phyloP scores from a whole-genome alignment of 92 coral and sea anemone species.

The Metridium senile region DNA sequence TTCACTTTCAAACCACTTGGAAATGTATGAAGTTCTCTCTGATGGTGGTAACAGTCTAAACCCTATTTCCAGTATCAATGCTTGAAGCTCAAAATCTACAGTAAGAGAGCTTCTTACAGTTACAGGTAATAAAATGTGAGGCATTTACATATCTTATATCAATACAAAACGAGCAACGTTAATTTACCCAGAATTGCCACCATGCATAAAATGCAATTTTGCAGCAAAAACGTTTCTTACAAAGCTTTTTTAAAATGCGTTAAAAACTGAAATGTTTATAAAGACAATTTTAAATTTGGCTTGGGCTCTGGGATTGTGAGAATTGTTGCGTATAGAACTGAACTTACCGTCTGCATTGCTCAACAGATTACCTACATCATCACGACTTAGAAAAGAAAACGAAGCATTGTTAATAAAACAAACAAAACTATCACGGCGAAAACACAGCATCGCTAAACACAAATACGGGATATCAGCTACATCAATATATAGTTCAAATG shows the following conservation, averaged over 20 bases:
- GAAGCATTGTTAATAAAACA: not conserved
- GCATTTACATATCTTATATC: no score
- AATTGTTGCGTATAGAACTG: not conserved
- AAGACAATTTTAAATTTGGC: not conserved
- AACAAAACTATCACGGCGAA: not conserved
- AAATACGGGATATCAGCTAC: no score
- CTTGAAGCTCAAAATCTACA: slow-evolving; percentile 72
- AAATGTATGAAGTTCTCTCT: slow-evolving; percentile 33
- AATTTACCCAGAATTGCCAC: no score
- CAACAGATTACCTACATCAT: slow-evolving; percentile 37
- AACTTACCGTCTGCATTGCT: slow-evolving; percentile 48
- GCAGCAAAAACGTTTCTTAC: no score
- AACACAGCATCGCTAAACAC: not conserved
- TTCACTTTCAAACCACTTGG: slow-evolving; percentile 31
- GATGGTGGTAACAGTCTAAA: slow-evolving; percentile 49
- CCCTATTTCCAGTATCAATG: slow-evolving; percentile 55
- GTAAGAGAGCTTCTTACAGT: no score
- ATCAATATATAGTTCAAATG: no score
- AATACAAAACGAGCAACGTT: no score
- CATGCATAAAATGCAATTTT: no score
- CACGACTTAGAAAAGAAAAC: slow-evolving; percentile 27
- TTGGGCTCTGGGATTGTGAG: not conserved
- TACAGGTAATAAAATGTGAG: no score
- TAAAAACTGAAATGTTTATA: no score
- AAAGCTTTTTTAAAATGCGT: no score